These are phyloP conservation scores for Vanessa atalanta DNA, from an alignment of 1,140 invertebrate species.

Conservation along the genomic window DNA sequence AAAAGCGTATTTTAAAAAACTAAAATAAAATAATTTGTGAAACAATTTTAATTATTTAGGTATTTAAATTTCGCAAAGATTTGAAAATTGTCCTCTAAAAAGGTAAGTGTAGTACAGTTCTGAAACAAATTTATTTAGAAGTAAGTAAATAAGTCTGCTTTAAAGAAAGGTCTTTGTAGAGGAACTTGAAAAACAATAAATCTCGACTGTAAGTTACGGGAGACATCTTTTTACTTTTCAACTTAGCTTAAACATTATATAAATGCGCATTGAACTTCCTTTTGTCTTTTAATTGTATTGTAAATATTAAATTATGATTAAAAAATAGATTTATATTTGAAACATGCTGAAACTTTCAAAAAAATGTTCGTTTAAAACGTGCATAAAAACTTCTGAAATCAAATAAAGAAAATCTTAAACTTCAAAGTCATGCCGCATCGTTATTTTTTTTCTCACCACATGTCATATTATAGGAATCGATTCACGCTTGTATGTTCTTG, in stretches of 20 bases:
- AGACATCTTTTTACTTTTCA: background rate
- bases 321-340: background rate
- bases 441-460: background rate
- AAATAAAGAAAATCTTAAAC: background rate
- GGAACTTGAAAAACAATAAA: conserved; percentile 11
- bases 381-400: background rate
- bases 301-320: background rate
- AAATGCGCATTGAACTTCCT: background rate
- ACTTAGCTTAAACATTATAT: conserved; percentile 7
- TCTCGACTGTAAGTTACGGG: conserved; percentile 5
- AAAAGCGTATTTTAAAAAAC: background rate
- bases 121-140: background rate
- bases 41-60: background rate
- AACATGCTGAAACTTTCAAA: background rate
- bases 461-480: too few relatives aligned
- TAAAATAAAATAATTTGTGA: background rate
- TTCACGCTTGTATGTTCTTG: too few relatives aligned
- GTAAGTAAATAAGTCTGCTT: conserved; percentile 1
- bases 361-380: background rate
- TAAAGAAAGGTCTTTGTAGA: background rate
- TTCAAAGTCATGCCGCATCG: background rate
- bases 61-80: background rate
- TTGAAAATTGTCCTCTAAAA: background rate
- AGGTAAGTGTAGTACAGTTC: background rate
- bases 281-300: background rate